These are phyloP conservation scores for Diacarnus erythraeanus DNA, from an alignment of 37 sponge, comb jelly and placozoan species.

Conservation along the genomic window DNA sequence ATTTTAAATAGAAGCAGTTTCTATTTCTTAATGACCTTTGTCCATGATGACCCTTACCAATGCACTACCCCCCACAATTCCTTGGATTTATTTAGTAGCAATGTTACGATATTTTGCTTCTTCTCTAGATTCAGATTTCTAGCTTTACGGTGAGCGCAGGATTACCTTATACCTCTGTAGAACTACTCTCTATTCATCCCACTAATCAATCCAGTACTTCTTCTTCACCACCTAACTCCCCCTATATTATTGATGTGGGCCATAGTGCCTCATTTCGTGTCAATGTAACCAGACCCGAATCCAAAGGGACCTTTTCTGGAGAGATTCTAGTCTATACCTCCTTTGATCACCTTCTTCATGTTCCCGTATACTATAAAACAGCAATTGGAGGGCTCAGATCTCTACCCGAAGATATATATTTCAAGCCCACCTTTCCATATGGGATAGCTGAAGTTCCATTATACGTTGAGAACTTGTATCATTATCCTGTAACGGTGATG, in stretches of 20 bases:
- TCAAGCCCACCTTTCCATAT: conserved; percentile 51
- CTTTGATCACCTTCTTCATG: conserved; percentile 48
- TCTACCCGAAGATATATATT: conserved; percentile 30
- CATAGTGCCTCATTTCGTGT: conserved; percentile 43
- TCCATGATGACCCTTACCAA: too few relatives aligned
- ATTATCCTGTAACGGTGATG: conserved; percentile 13
- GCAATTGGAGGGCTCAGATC: conserved; percentile 47
- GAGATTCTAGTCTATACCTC: conserved; percentile 62
- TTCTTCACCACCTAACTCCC: background rate
- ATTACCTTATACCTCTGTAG: conserved; percentile 24
- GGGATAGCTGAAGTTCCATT: conserved; percentile 7
- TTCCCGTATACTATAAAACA: conserved; percentile 61
- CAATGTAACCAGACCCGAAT: conserved; percentile 52
- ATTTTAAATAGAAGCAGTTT: too few relatives aligned
- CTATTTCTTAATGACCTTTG: too few relatives aligned
- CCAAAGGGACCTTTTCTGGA: conserved; percentile 48
- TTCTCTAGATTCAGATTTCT: conserved; percentile 20
- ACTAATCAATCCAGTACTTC: background rate
- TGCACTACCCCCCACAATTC: too few relatives aligned
- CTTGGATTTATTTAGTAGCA: too few relatives aligned
- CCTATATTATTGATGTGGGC: conserved; percentile 43
- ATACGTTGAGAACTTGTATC: conserved; percentile 20
- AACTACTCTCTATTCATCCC: conserved; percentile 31
- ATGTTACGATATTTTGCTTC: too few relatives aligned
- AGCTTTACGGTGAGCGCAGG: conserved; percentile 20